A percentile compares a stretch with the other conserved stretches of the same genome.
These are phyloP conservation scores for Magallana angulata DNA, from an alignment of 1,140 invertebrate genomes.

Conservation along the genomic window DNA sequence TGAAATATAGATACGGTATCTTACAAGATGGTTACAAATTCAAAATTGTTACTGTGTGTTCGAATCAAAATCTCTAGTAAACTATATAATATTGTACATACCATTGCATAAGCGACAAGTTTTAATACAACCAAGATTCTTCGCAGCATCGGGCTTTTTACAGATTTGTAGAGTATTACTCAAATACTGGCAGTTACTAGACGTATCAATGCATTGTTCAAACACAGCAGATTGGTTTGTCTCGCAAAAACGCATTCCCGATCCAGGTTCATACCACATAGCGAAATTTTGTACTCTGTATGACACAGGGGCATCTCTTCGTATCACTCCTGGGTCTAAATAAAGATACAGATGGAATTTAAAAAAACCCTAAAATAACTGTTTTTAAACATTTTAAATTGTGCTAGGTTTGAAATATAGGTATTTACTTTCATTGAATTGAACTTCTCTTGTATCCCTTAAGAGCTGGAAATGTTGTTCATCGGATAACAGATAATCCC, in stretches of 20 bases:
- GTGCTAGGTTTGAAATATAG: background rate
- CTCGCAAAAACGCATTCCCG: constrained; percentile 6
- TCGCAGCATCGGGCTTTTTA: background rate
- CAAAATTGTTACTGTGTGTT: too few species aligned
- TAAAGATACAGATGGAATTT: too few species aligned
- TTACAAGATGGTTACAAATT: too few species aligned
- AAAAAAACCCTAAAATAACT: too few species aligned
- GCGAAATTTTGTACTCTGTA: constrained; percentile 18
- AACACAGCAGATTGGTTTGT: background rate
- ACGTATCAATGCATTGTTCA: background rate
- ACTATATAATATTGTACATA: background rate
- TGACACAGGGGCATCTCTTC: background rate
- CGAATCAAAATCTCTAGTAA: too few species aligned
- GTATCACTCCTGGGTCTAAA: background rate
- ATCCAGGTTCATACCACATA: constrained; percentile 5
- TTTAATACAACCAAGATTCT: constrained; percentile 10
- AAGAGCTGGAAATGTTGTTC: background rate
- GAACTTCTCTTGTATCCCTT: background rate
- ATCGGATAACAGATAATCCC: background rate
- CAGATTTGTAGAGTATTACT: background rate
- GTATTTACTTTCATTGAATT: background rate
- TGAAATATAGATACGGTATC: too few species aligned
- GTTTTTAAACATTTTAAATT: too few species aligned
- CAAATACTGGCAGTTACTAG: background rate
- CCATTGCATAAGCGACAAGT: background rate